phyloP scores from a whole-genome alignment of 1,140 invertebrate species.

The Plectus sambesii region DNA sequence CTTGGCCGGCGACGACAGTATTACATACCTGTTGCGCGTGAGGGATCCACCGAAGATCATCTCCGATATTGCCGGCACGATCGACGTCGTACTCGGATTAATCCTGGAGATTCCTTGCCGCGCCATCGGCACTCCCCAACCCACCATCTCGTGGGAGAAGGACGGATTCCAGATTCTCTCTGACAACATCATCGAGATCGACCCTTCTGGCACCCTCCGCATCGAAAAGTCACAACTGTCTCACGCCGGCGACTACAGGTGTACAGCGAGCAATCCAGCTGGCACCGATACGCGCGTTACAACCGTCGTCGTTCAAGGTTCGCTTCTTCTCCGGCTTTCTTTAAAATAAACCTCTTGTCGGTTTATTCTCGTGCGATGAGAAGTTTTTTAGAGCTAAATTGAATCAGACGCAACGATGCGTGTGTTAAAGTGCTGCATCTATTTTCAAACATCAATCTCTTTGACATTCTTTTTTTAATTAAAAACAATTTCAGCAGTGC shows the following conservation, averaged over 20 bases:
- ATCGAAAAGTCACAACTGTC: constrained; percentile 17
- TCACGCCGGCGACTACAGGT: constrained; percentile 65
- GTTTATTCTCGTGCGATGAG: too few species aligned
- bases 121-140: constrained; percentile 49
- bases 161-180: constrained; percentile 25
- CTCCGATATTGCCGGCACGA: constrained; percentile 22
- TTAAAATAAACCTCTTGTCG: too few species aligned
- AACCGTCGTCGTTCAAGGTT: constrained; percentile 48
- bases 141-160: constrained; percentile 46
- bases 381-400: constrained; percentile 14
- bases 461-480: too few species aligned
- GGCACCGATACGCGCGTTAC: constrained; percentile 54
- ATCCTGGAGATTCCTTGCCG: constrained; percentile 46
- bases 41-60: constrained; percentile 32
- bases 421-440: too few species aligned
- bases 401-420: constrained; percentile 17
- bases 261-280: constrained; percentile 67
- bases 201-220: constrained; percentile 8
- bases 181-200: constrained; percentile 5
- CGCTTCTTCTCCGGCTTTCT: too few species aligned
- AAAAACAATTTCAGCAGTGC: too few species aligned
- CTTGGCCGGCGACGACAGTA: too few species aligned
- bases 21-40: too few species aligned
- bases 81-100: constrained; percentile 28
- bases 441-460: too few species aligned